Evolutionary conservation across 2,113 vertebrate species (phyloP), one percentile per base, ranked within the genome.

Genomic region (Macheiramphus alcinus): DNA sequence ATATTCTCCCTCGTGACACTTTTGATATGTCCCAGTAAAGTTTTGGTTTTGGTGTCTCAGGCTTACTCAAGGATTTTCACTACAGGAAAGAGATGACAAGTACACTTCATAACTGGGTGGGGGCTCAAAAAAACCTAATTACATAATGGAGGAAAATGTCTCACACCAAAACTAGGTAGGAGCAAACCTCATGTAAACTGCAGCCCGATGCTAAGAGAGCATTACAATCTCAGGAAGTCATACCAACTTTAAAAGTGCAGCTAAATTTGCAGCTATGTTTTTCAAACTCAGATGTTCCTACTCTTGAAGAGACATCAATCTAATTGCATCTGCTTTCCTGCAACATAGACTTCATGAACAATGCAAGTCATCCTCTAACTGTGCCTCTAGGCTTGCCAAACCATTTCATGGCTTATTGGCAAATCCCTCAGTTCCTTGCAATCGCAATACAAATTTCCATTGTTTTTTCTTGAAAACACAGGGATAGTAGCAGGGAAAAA

Each of bases 11-110:
- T 85, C 0, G 1, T 63, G 86, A 92, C 67, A 70, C 52, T 79
- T 94, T 53, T 87, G 96, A 97, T 97, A 97, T 94, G 97, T 93
- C 59, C 93, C 50, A 66, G 62, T 59, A 55, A 93, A 72, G 25
- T 38, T 88, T 38, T 91, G 93, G 94, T 96, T 93, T 80, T 13
- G 16, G 53, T 78, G 67, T 91, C 68, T 76, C 45, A 42, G 42
- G 48, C 65, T 76, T 22, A 76, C 0, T 34, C 52, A 38, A 81
- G 81, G 62, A 80, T 81, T 58, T 79, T 79, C 50, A 87, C 56
- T 83, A 31, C 55, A 61, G 87, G 75, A 88, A 87, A 91, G 36
- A 94, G 78, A 59, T 79, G 80, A 72, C 34, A 91, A 93, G 70
- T 62, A 80, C 66, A 80, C 23, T 80, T 95, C 68, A 53, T 90